phyloP scores from a whole-genome alignment of 2,113 vertebrate genomes.

The Crotalus tigris region DNA sequence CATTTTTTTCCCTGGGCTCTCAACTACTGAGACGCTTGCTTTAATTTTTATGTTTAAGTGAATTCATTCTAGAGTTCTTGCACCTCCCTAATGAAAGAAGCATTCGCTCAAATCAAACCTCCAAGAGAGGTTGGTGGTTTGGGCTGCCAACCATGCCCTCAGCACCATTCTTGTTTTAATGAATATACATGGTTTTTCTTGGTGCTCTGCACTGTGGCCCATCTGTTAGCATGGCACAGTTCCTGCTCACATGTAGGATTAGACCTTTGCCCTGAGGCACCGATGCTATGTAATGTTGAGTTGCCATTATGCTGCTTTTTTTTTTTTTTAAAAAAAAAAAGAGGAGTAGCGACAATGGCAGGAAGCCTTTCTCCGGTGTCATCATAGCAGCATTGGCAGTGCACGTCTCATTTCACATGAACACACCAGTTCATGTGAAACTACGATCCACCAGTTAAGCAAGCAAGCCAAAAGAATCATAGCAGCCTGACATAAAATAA shows the following conservation, averaged over 20 bases:
- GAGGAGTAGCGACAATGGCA: conserved; percentile 38
- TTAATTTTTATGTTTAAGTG: conserved; percentile 35
- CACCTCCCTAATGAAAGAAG: conserved; percentile 51
- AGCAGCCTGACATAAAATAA: background rate
- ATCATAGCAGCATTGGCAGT: background rate
- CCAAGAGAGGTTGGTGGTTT: conserved; percentile 55
- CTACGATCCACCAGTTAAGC: accelerated
- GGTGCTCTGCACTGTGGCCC: conserved; percentile 54
- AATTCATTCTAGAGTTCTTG: conserved; percentile 51
- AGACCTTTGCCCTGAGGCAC: conserved; percentile 39
- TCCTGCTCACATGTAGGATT: conserved; percentile 61
- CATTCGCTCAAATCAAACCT: conserved; percentile 59
- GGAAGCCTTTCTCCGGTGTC: conserved; percentile 28
- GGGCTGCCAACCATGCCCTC: conserved; percentile 64
- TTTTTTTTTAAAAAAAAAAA: background rate
- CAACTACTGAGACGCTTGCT: conserved; percentile 47
- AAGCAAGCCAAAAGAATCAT: background rate
- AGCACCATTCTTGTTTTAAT: conserved; percentile 42
- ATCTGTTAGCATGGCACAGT: conserved; percentile 65
- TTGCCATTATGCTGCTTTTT: conserved; percentile 10
- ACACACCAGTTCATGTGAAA: conserved; percentile 51
- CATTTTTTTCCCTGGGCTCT: conserved; percentile 37
- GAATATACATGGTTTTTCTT: conserved; percentile 64
- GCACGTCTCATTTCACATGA: conserved; percentile 44
- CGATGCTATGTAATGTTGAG: conserved; percentile 18